Evolutionary conservation across 2,888 invertebrate species (phyloP).

Genomic region (Aplocera efformata): DNA sequence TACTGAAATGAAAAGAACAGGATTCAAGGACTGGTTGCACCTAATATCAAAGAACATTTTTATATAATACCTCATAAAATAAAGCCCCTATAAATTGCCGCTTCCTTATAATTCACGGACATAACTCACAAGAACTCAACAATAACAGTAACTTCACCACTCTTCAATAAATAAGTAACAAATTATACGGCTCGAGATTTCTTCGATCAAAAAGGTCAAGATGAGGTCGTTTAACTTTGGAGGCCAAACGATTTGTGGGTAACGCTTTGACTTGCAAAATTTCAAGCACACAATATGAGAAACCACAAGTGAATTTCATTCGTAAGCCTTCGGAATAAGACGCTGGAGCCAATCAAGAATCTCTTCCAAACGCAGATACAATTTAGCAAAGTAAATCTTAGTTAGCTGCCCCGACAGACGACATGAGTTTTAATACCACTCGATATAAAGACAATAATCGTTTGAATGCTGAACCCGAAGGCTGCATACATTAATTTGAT

Average conservation of each 20-base stretch:
- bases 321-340: constrained; percentile 1
- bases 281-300: neutral
- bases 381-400: constrained; percentile 2
- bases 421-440: neutral
- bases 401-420: neutral
- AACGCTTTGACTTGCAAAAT: constrained; percentile 11
- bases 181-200: constrained; percentile 27
- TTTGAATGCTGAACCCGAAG: neutral
- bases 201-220: constrained; percentile 53
- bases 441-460: constrained; percentile 3
- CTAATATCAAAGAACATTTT: too few relatives aligned
- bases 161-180: constrained; percentile 25
- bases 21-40: too few relatives aligned
- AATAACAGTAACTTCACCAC: constrained; percentile 14
- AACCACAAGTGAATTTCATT: constrained; percentile 6
- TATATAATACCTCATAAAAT: too few relatives aligned
- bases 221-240: constrained; percentile 62
- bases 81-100: too few relatives aligned
- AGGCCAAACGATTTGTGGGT: constrained; percentile 31
- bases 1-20: too few relatives aligned
- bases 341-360: neutral
- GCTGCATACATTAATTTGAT: constrained; percentile 33
- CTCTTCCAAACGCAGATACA: neutral
- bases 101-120: too few relatives aligned
- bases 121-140: neutral